A percentile compares a stretch with the other conserved stretches of the same genome.
Conservation (phyloP, 2,888 invertebrate species). For the Galerucella pusilla region DNA sequence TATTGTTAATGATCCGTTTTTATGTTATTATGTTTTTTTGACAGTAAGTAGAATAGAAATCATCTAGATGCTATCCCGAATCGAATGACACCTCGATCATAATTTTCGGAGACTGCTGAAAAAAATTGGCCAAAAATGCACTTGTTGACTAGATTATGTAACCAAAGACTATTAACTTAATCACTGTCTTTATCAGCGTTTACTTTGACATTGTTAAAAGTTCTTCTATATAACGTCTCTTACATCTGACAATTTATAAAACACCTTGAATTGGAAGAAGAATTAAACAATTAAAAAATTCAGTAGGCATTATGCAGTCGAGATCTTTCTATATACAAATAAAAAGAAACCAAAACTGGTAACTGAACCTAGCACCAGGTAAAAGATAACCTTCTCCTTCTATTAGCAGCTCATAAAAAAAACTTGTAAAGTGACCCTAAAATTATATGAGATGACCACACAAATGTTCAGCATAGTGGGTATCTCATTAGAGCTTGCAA, state of each 20-base stretch:
- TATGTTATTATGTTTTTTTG: no score
- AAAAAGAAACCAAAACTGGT: conserved; percentile 24
- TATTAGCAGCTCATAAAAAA: conserved; percentile 19
- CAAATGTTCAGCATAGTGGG: conserved; percentile 8
- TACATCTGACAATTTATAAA: neutral
- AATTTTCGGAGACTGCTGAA: no score
- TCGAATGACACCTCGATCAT: no score
- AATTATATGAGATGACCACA: conserved; percentile 15
- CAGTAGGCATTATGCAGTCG: neutral
- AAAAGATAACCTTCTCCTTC: conserved; percentile 11
- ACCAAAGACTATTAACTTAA: neutral
- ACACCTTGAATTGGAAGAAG: neutral
- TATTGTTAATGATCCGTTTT: no score
- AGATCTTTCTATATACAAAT: neutral
- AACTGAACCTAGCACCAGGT: conserved; percentile 13
- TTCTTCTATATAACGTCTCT: neutral
- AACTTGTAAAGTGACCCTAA: conserved; percentile 21
- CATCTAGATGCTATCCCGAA: no score
- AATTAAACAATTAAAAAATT: neutral
- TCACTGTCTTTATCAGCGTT: neutral
- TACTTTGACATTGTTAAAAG: neutral
- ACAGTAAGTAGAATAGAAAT: no score
- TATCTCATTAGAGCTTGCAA: neutral
- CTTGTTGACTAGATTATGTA: neutral
- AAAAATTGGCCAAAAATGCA: no score